Evolutionary conservation across 92 coral and sea anemone species (phyloP).

Genomic region (Metridium senile): DNA sequence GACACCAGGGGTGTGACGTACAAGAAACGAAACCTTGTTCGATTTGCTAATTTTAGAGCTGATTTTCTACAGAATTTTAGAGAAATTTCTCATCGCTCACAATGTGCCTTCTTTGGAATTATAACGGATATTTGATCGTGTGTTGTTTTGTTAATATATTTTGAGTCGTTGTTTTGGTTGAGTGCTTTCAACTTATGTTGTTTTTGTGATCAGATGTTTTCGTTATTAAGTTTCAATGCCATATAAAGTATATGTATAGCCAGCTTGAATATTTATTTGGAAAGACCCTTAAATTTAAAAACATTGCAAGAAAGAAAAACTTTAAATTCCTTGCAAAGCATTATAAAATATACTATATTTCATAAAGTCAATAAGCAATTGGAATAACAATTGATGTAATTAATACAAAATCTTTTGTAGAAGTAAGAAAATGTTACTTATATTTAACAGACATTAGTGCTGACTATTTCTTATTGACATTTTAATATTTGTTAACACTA

Average conservation of each 20-base stretch:
- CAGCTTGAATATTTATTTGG: neutral
- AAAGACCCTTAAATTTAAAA: too few relatives aligned
- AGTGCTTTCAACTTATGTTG: neutral
- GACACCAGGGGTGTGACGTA: constrained; percentile 33
- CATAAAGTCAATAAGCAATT: too few relatives aligned
- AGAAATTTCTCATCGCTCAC: neutral
- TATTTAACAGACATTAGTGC: too few relatives aligned
- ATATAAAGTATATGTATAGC: neutral
- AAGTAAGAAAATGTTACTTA: too few relatives aligned
- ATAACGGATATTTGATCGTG: neutral
- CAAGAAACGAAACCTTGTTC: constrained; percentile 6
- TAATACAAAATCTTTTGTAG: too few relatives aligned
- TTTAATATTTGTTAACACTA: too few relatives aligned
- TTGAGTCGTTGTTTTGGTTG: neutral
- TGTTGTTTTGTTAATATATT: neutral
- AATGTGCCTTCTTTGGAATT: neutral
- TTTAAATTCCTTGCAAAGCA: neutral
- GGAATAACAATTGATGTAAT: too few relatives aligned
- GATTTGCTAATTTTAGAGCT: neutral
- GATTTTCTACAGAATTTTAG: neutral
- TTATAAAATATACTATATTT: too few relatives aligned
- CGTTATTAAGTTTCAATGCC: neutral
- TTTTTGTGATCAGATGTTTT: neutral
- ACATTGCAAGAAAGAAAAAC: neutral
- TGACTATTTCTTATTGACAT: too few relatives aligned